phyloP scores from a whole-genome alignment of 1,140 invertebrate genomes.

The Thaumetopoea pityocampa region DNA sequence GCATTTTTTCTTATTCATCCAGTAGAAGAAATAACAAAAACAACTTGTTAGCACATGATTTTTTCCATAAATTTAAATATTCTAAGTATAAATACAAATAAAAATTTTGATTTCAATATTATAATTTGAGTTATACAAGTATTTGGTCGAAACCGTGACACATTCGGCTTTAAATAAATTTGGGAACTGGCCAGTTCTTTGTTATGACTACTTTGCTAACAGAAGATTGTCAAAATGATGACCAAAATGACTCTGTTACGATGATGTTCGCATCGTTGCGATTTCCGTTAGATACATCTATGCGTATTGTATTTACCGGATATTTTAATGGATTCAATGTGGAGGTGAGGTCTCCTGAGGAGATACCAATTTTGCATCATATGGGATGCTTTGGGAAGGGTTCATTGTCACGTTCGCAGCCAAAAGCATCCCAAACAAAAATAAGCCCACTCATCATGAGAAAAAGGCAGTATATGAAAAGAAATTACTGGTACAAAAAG shows the following conservation, averaged over 20 bases:
- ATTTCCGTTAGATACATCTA: slow-evolving; percentile 53
- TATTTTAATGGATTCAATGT: slow-evolving; percentile 81
- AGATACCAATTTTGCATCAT: slow-evolving; percentile 79
- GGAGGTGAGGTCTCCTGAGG: slow-evolving; percentile 77
- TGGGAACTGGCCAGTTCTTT: slow-evolving; percentile 66
- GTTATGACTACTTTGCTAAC: slow-evolving; percentile 57
- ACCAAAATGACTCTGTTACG: slow-evolving; percentile 43
- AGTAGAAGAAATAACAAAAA: too few relatives aligned
- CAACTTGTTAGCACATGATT: too few relatives aligned
- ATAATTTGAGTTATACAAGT: slow-evolving; percentile 22
- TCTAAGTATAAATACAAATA: slow-evolving; percentile 14
- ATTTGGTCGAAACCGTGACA: slow-evolving; percentile 46
- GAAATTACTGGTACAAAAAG: slow-evolving; percentile 76
- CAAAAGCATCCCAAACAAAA: slow-evolving; percentile 64
- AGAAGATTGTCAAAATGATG: slow-evolving; percentile 55
- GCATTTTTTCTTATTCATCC: background rate
- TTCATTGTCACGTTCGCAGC: slow-evolving; percentile 78
- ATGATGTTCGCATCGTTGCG: slow-evolving; percentile 46
- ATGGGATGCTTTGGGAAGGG: slow-evolving; percentile 88
- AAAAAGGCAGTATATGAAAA: slow-evolving; percentile 76
- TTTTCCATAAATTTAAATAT: too few relatives aligned
- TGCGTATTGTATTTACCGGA: slow-evolving; percentile 76
- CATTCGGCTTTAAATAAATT: slow-evolving; percentile 63
- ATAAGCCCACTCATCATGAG: slow-evolving; percentile 68
- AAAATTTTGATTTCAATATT: slow-evolving; percentile 34